Base-by-base conservation (phyloP, 2,113 vertebrate genomes). In the Menura novaehollandiae region DNA sequence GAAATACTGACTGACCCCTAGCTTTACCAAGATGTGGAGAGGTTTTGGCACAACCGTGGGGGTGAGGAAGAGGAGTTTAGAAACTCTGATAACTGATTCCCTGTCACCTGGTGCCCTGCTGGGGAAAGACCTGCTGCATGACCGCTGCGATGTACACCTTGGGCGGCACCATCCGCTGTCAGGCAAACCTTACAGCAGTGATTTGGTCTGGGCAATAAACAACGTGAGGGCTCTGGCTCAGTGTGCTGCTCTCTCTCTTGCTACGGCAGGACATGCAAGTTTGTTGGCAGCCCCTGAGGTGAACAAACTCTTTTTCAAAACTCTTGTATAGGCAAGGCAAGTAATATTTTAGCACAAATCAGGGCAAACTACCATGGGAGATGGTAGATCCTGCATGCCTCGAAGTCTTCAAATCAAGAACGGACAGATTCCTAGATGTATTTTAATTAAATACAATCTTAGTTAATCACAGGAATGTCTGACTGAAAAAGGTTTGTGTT, bases 381-480 rank as follows among this genome's bases (percentile, higher is more conserved):
- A 47, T 27, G 49, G 60, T 78, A 81, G 56, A 46, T 49, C 55
- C 49, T 56, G 28, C 14, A 64, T 75, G 52, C 41, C 62, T 85
- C 23, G 23, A 91, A 80, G 39, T 77, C 39, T 80, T 88, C 68
- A 76, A 64, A 82, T 79, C 14, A 64, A 84, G 82, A 93, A 74
- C 0, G 1, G 76, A 51, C 30, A n/a, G n/a, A 68, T 94, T 93
- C 35, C 52, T 69, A 64, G 80, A 66, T 24, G 15, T 81, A n/a
- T 80, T 93, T 78, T 84, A 84, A 88, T 93, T 77, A 78, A 95
- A 72, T 0, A 2, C 43, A 64, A 92, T 81, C 62, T 88, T 66
- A 49, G 78, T 88, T 80, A 91, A 84, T 84, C 67, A 81, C 13
- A 84, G 68, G 73, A 80, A 77, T 49, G 41, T 64, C 76, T 94